Base-by-base conservation (phyloP, 2,888 invertebrate genomes). In the Chrysolina haemoptera region DNA sequence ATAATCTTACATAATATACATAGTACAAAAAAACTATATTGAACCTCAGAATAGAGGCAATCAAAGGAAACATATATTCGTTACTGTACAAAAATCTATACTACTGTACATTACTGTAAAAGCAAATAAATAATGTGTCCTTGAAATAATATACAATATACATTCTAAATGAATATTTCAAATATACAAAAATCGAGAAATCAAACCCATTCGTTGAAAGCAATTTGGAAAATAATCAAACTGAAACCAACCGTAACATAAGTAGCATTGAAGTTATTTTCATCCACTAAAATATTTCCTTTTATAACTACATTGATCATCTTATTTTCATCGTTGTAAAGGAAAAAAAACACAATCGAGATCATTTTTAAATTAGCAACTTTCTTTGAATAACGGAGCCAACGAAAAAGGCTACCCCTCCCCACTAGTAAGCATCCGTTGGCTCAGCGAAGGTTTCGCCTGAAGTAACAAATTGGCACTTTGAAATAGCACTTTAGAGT, bases 1-100 rank as follows among this genome's bases (percentile, higher is more conserved):
- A 92, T 92, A 92, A 91, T 92, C 92, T 92, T 93, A 93, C 93
- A 93, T 93, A 93, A 93, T 93, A 93, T 93, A 93, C 93, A 94
- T 93, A 93, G 93, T 93, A 94, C 93, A 93, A 94, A 93, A 93
- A 92, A 93, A 92, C 82, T 92, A 85, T 86, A 84, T 85, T 84
- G 83, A 82, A 83, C 84, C 87, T 84, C 85, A 79, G 72, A 76
- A 79, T 70, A 78, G 76, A 75, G 79, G 80, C 75, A 76, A 75
- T 80, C 76, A 81, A 86, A 86, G 85, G 83, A 84, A 86, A 86
- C 84, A 83, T 81, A 83, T 80, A 82, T 82, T 84, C 80, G 79
- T 83, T 84, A 85, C 86, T 88, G 88, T 88, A 88, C 88, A 88
- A 88, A 88, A 87, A 85, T 84, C 85, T 86, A 84, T 85, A 79